Conservation (phyloP, 2,113 vertebrate genomes). For the Rhombomys opimus region DNA sequence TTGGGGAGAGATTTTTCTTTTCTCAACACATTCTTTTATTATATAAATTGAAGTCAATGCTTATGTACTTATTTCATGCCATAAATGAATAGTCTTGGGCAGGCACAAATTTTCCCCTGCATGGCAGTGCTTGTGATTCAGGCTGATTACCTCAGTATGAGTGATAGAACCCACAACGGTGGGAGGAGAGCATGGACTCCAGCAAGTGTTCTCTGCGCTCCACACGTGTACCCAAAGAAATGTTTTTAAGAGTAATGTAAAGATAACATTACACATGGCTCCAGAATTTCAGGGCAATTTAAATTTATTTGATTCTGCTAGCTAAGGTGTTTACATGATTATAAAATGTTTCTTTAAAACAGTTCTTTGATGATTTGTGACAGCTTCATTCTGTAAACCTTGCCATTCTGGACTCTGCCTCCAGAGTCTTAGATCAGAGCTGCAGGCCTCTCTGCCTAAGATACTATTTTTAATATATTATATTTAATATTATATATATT, state of each 20-base stretch:
- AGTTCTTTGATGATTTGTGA: not conserved
- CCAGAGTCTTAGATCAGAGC: not conserved
- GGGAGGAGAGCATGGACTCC: not conserved
- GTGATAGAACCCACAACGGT: not conserved
- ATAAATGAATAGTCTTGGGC: not conserved
- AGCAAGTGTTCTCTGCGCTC: not conserved
- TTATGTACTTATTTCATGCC: slow-evolving; percentile 5
- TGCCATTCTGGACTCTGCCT: not conserved
- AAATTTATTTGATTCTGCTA: not conserved
- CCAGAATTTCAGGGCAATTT: slow-evolving; percentile 41
- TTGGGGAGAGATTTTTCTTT: not conserved
- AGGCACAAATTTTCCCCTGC: not conserved
- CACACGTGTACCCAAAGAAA: not conserved
- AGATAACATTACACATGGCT: not conserved
- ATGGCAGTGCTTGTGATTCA: not conserved
- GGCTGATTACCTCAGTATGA: not conserved
- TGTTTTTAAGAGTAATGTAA: not conserved
- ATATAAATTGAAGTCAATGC: slow-evolving; percentile 17
- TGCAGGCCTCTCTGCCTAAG: not conserved
- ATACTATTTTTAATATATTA: not conserved
- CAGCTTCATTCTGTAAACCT: not conserved
- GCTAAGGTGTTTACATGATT: not conserved
- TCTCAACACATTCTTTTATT: not conserved
- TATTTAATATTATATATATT: not conserved
- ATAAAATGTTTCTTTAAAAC: not conserved